Evolutionary conservation across 2,113 vertebrate genomes (phyloP), one percentile per base, ranked within the genome.

Genomic region (Brachyhypopomus occidentalis): DNA sequence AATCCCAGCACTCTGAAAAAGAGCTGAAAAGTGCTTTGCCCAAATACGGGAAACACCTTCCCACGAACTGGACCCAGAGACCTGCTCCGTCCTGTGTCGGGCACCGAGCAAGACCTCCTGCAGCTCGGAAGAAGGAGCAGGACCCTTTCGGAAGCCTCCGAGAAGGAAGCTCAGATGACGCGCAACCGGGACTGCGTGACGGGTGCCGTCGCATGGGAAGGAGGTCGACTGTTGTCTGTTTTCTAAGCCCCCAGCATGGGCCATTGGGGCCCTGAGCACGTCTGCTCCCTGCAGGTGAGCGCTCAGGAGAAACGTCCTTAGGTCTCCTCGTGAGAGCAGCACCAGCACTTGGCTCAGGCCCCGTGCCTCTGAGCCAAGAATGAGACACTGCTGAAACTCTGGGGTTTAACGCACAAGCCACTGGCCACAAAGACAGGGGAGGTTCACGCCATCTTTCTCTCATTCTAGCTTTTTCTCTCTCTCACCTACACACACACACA

Each of bases 11-110:
- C 82, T 78, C 69, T 30, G 25, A 84, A 90, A 89, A 92, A 92
- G 84, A 90, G 91, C 91, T 92, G 92, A 92, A 88, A 86, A 90
- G 88, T 88, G 89, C 84, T 89, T 89, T 82, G 83, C 67, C 66
- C 81, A 86, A 91, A 90, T 85, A 77, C 78, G 73, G 85, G 90
- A 90, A n/a, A n/a, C n/a, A n/a, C n/a, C 90, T 90, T 88, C 84
- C 81, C 75, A 77, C 67, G 72, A 78, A 41, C 41, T 52, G 1
- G 0, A 52, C 9, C 45, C 45, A 14, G 11, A 25, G 30, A 20
- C 20, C 34, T 72, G 72, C n/a, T 52, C 45, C 45, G 9, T 52
- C 45, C 45, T 11, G 45, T 52, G 8, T 45, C 41, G 6, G 41
- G 41, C 38, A 45, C 41, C 41, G 6, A 4, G 41, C 5, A 4